These are phyloP conservation scores for Pycnonotus jocosus DNA, from an alignment of 2,113 vertebrate genomes.

Conservation along the genomic window DNA sequence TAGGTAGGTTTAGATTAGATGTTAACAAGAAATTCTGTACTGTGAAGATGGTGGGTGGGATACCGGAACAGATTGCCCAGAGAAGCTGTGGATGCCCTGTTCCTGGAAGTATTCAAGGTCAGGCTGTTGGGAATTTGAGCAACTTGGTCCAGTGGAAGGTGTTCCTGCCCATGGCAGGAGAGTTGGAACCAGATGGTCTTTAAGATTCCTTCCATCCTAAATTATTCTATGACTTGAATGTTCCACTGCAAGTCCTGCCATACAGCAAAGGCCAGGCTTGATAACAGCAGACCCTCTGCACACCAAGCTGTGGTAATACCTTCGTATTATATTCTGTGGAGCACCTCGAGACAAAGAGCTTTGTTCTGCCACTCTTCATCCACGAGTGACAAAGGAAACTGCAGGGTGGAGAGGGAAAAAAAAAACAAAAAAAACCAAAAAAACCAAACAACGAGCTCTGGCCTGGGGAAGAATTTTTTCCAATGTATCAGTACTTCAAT, in stretches of 20 bases:
- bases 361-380: neutral
- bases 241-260: neutral
- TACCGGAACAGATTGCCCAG: neutral
- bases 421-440: too few relatives aligned
- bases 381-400: neutral
- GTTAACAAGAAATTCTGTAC: neutral
- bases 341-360: neutral
- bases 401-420: neutral
- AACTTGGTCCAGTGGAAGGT: neutral
- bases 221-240: neutral
- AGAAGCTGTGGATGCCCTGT: neutral
- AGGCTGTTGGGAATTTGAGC: neutral
- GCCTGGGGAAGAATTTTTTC: slow-evolving; percentile 1
- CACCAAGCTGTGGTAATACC: neutral
- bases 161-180: too few relatives aligned
- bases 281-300: neutral
- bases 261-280: neutral
- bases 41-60: neutral
- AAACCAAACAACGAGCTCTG: too few relatives aligned
- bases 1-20: neutral
- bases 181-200: neutral
- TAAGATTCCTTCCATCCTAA: neutral
- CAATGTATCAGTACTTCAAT: neutral
- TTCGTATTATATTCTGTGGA: neutral
- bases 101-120: neutral